Evolutionary conservation across 1,140 invertebrate genomes (phyloP).

Genomic region (Conus ventricosus): DNA sequence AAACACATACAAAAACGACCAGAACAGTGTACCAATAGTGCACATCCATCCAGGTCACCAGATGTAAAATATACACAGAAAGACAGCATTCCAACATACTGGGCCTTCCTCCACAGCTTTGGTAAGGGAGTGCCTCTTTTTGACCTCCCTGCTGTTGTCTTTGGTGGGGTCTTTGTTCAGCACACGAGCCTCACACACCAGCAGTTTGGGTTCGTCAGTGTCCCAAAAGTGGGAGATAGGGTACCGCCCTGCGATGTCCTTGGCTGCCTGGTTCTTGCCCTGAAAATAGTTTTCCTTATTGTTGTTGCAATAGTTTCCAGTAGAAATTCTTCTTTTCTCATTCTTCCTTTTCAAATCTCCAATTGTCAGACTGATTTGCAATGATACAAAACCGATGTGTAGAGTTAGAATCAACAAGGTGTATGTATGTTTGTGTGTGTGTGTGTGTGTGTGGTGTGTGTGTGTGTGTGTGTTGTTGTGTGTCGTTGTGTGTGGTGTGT

Average conservation of each 20-base stretch:
- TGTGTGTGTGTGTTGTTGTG: too few relatives aligned
- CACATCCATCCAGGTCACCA: too few relatives aligned
- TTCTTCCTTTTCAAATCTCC: too few relatives aligned
- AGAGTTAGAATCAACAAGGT: too few relatives aligned
- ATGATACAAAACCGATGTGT: too few relatives aligned
- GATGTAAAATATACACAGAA: neutral
- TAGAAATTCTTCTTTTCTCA: too few relatives aligned
- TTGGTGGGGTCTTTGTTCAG: slow-evolving; percentile 43
- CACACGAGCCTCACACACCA: slow-evolving; percentile 82
- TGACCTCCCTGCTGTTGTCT: slow-evolving; percentile 52
- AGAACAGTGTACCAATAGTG: neutral
- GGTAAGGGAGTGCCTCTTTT: slow-evolving; percentile 58
- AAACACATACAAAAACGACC: neutral
- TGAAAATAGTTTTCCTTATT: slow-evolving; percentile 44
- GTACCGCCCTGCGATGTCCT: slow-evolving; percentile 75
- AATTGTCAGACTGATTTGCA: too few relatives aligned
- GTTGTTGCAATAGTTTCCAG: too few relatives aligned
- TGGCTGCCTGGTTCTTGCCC: slow-evolving; percentile 74
- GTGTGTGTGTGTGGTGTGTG: too few relatives aligned
- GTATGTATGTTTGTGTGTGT: too few relatives aligned
- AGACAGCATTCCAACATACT: slow-evolving; percentile 50
- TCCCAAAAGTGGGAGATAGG: slow-evolving; percentile 84
- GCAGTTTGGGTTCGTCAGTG: slow-evolving; percentile 82
- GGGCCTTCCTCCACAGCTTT: slow-evolving; percentile 64
- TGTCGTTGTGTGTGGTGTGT: too few relatives aligned